Conservation (phyloP, 2,113 vertebrate species). For the Hylia prasina region DNA sequence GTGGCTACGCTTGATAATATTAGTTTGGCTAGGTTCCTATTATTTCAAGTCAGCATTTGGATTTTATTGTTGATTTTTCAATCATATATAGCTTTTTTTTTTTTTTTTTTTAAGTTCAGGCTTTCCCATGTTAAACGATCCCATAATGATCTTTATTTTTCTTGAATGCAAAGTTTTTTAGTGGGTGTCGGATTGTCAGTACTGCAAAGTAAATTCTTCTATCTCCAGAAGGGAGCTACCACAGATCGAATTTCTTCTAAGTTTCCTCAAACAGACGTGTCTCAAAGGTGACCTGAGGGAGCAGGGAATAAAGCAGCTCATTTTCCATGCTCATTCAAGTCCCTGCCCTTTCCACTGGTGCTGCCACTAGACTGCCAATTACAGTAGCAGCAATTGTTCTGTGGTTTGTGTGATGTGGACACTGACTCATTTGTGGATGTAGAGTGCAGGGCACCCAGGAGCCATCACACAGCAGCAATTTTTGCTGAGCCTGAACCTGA, state of each 20-base stretch:
- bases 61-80: slow-evolving; percentile 12
- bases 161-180: background rate
- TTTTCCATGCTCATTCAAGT: background rate
- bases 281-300: background rate
- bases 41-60: background rate
- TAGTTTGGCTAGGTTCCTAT: background rate
- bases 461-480: background rate
- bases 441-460: background rate
- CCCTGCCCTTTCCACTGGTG: background rate
- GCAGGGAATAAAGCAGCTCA: background rate
- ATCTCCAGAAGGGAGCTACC: background rate
- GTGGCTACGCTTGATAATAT: background rate
- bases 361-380: background rate
- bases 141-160: background rate
- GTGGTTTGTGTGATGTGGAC: slow-evolving; percentile 26
- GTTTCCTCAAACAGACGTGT: background rate
- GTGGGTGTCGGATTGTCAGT: background rate
- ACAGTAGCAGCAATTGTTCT: slow-evolving; percentile 25
- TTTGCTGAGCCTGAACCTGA: background rate
- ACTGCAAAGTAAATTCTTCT: background rate
- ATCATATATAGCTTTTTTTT: background rate
- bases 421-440: background rate
- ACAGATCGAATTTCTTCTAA: background rate
- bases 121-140: background rate
- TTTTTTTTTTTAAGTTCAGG: background rate